Evolutionary conservation across 2,113 vertebrate species (phyloP).

Genomic region (human (Homo sapiens)): GRCh38 chr2:3759001-3759500

Average conservation of each 20-base stretch:
- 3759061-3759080: no score
- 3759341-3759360: not conserved
- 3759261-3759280: not conserved
- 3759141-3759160: rapidly evolving
- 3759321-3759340: not conserved
- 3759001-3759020: rapidly evolving
- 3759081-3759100: not conserved
- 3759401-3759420: not conserved
- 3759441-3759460: not conserved
- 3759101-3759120: not conserved
- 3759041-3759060: not conserved
- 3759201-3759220: not conserved
- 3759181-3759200: not conserved
- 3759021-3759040: not conserved
- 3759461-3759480: not conserved
- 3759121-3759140: not conserved
- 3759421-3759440: rapidly evolving
- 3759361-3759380: not conserved
- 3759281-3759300: not conserved
- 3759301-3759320: not conserved
- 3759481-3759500: not conserved
- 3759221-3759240: not conserved
- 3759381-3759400: rapidly evolving
- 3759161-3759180: rapidly evolving
- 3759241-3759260: no score